Percentiles rank a stretch among this genome's conserved stretches.
phyloP scores from a whole-genome alignment of 2,888 invertebrate species.

The Phengaris arion region DNA sequence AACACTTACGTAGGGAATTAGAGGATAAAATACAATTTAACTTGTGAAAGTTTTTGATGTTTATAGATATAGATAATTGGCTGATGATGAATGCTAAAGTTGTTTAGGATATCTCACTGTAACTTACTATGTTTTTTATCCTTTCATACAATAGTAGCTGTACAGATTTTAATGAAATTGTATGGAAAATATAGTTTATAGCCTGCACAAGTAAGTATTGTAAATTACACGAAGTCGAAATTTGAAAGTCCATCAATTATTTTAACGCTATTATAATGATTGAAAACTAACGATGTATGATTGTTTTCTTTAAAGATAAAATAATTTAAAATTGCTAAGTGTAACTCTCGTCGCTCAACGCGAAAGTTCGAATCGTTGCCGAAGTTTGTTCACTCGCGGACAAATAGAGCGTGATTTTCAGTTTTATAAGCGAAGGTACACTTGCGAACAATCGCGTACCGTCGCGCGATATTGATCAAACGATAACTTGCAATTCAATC shows the following conservation, averaged over 20 bases:
- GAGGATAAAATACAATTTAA: not conserved
- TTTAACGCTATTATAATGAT: not conserved
- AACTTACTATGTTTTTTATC: no score
- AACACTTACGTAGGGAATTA: not conserved
- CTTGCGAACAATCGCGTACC: conserved; percentile 6
- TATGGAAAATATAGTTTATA: no score
- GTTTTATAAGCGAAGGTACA: conserved; percentile 15
- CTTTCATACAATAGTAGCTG: no score
- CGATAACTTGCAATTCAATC: conserved; percentile 9
- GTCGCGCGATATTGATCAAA: conserved; percentile 13
- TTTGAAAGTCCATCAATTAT: no score
- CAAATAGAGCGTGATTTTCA: conserved; percentile 14
- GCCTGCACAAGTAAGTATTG: no score
- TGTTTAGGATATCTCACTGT: not conserved
- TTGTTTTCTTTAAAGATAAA: not conserved
- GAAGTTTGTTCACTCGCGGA: conserved; percentile 1
- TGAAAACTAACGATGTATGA: not conserved
- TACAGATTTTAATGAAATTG: no score
- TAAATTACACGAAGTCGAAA: no score
- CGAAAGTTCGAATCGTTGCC: not conserved
- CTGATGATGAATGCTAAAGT: not conserved
- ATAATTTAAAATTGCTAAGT: conserved; percentile 13
- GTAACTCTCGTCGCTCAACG: not conserved
- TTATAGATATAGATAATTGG: no score
- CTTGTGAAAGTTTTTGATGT: not conserved